Percentiles rank a stretch among this genome's conserved stretches.
phyloP scores from a whole-genome alignment of 2,113 vertebrate genomes.

The Lipophrys pholis region DNA sequence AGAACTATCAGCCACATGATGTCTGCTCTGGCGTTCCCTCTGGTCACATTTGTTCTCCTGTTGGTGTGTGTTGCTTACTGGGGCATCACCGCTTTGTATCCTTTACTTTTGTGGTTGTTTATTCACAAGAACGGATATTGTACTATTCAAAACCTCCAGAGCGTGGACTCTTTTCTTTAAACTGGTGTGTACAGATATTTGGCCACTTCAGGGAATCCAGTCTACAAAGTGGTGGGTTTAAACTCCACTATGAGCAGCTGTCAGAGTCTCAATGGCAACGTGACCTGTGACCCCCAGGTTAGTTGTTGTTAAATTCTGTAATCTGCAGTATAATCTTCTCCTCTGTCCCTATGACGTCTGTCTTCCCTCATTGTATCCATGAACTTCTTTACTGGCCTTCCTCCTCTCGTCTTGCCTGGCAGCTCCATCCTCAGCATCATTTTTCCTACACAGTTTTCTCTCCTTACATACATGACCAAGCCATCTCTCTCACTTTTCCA shows the following conservation, averaged over 20 bases:
- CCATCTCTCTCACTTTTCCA: too few relatives aligned
- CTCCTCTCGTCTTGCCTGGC: too few relatives aligned
- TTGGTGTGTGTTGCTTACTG: constrained; percentile 90
- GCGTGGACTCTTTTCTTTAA: constrained; percentile 48
- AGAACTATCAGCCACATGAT: constrained; percentile 90
- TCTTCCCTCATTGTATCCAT: too few relatives aligned
- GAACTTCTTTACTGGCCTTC: too few relatives aligned
- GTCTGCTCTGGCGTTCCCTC: constrained; percentile 86
- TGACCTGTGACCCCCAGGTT: constrained; percentile 84
- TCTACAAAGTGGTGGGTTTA: constrained; percentile 82
- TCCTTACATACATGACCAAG: too few relatives aligned
- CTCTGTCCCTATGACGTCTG: too few relatives aligned
- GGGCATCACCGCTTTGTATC: constrained; percentile 91
- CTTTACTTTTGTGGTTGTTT: constrained; percentile 61
- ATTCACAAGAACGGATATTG: too few relatives aligned
- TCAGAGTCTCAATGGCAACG: constrained; percentile 57
- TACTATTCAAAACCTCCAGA: not conserved
- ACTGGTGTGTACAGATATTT: constrained; percentile 82
- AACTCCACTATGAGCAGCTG: constrained; percentile 71
- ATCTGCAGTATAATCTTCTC: too few relatives aligned
- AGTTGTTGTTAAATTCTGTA: not conserved
- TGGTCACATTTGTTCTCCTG: constrained; percentile 89
- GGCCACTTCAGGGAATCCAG: constrained; percentile 87
- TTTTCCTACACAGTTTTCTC: too few relatives aligned
- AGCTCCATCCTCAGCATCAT: too few relatives aligned